Evolutionary conservation across 2,888 invertebrate genomes (phyloP).

Genomic region (Polyploca ridens): DNA sequence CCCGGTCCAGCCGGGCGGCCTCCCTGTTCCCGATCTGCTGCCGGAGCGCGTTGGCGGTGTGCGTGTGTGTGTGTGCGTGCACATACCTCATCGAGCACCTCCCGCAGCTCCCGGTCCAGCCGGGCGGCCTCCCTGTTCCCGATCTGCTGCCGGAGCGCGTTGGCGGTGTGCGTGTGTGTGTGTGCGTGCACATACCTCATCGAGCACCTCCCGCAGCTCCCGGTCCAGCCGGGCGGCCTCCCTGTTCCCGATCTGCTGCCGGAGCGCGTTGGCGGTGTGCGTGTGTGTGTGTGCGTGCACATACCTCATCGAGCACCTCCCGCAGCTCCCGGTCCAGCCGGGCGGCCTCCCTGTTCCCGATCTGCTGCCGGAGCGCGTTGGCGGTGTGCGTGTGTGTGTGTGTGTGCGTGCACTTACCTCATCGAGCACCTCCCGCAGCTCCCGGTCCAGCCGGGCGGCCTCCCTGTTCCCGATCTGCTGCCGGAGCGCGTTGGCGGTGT

Average conservation of each 20-base stretch:
- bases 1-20: too few relatives aligned
- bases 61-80: too few relatives aligned
- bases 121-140: constrained; percentile 97
- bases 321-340: constrained; percentile 98
- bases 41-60: too few relatives aligned
- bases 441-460: constrained; percentile 96
- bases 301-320: constrained; percentile 90
- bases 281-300: too few relatives aligned
- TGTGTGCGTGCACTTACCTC: constrained; percentile 52
- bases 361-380: constrained; percentile 98
- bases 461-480: constrained; percentile 99
- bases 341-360: constrained; percentile 96
- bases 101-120: constrained; percentile 97
- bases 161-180: constrained; percentile 86
- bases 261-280: constrained; percentile 94
- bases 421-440: constrained; percentile 95
- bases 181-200: constrained; percentile 37
- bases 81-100: constrained; percentile 86
- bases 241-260: constrained; percentile 98
- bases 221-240: constrained; percentile 97
- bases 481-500: constrained; percentile 98
- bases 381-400: constrained; percentile 89
- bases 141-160: constrained; percentile 98
- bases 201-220: constrained; percentile 96
- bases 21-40: too few relatives aligned